Percentiles rank a stretch among this genome's conserved stretches.
Conservation (phyloP, 2,797 vertebrate species). For the Steatocranus sp. region DNA sequence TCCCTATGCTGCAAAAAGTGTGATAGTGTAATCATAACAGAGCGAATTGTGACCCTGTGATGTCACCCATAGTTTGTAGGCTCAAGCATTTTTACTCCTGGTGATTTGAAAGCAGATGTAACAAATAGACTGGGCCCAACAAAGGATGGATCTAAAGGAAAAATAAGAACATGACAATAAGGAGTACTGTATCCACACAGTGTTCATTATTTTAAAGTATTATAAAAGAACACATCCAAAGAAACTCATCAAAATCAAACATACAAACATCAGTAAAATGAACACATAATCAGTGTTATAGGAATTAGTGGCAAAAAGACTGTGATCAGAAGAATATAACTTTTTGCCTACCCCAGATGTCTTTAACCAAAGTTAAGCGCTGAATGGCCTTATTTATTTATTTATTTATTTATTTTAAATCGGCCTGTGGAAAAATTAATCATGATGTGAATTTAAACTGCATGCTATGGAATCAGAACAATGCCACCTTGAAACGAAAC, state of each 20-base stretch:
- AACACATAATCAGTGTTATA: not conserved
- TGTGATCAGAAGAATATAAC: no score
- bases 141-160: not conserved
- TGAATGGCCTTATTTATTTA: not conserved
- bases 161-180: not conserved
- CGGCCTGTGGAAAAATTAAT: no score
- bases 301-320: not conserved
- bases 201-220: not conserved
- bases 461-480: not conserved
- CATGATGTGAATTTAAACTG: no score
- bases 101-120: not conserved
- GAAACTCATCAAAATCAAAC: not conserved
- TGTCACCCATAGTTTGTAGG: not conserved
- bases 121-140: not conserved
- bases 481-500: not conserved
- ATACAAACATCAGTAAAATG: not conserved
- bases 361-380: no score
- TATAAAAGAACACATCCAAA: not conserved
- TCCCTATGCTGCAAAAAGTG: not conserved
- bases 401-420: no score
- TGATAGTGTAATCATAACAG: not conserved
- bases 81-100: not conserved
- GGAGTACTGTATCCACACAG: not conserved
- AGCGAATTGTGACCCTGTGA: not conserved
- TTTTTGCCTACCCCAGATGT: no score